Evolutionary conservation across 1,140 invertebrate species (phyloP), one percentile per base, ranked within the genome.

Genomic region (Oryctes rhinoceros): DNA sequence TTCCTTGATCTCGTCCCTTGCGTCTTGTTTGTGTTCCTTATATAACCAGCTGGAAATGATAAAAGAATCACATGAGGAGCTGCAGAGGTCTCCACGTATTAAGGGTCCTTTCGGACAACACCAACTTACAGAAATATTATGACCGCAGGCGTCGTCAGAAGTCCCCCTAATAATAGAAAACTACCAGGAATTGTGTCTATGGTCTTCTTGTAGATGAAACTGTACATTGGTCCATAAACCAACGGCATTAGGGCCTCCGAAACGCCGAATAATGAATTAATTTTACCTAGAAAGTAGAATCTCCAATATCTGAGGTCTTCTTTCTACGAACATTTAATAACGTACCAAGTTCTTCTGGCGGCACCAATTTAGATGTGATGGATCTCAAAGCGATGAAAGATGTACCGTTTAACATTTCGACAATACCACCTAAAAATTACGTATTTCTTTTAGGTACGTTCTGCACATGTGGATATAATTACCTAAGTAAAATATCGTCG

Each of bases 241-340:
- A 96, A 87, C 3, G 94, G 94, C 91, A 94, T 94, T 80, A 95
- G 88, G 0, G 94, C 93, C 87, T 95, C 94, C n/a, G 92, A 94
- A 15, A 95, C 89, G 0, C 94, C 94, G 81, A 94, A 94, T 49
- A 96, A 87, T 0, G 94, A 95, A 84, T 95, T 94, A 7, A 95
- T 92, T 88, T 95, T 95, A 37, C 94, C 94, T 93, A 87, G n/a
- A 87, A 89, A 39, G 30, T 4, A 53, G 0, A 30, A 30, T 30
- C 24, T 30, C 24, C 24, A 30, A 30, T 30, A 30, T 1, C 24
- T 30, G 2, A 30, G 24, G 24, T 30, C 24, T 0, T 30, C 24
- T 30, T 30, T 30, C 24, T 30, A 30, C 24, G 24, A 30, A 30
- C n/a, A 30, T 24, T 11, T 53, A 59, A n/a, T n/a, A 30, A 47